Evolutionary conservation across 2,797 vertebrate genomes (phyloP).

Genomic region (Tangara arthus): DNA sequence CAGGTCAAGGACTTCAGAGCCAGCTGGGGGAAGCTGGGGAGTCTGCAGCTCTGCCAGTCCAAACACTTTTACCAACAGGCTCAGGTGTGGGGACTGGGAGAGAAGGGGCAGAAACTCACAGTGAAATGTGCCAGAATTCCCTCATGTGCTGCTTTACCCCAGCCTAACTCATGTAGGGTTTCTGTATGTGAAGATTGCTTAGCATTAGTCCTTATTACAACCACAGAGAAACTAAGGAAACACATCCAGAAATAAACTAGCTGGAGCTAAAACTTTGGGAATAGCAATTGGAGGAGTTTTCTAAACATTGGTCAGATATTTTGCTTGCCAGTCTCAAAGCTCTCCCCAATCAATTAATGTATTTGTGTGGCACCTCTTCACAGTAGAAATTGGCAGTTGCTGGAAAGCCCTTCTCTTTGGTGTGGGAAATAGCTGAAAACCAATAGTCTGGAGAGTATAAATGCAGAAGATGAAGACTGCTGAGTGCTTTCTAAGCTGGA

Average conservation of each 20-base stretch:
- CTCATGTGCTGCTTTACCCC: not conserved
- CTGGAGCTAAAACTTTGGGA: not conserved
- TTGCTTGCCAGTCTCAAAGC: not conserved
- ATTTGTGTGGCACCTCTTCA: not conserved
- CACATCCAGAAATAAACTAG: not conserved
- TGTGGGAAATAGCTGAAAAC: not conserved
- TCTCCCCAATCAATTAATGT: not conserved
- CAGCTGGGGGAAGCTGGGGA: not conserved
- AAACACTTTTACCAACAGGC: not conserved
- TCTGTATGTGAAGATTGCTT: not conserved
- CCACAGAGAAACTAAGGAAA: not conserved
- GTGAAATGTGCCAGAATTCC: not conserved
- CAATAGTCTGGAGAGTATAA: not conserved
- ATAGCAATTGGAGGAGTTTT: not conserved
- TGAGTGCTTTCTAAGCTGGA: not conserved
- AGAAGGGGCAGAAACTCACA: not conserved
- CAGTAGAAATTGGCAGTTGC: not conserved
- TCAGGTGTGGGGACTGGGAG: not conserved
- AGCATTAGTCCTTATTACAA: not conserved
- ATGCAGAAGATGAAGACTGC: not conserved
- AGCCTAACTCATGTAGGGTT: accelerated
- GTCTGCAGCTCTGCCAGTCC: not conserved
- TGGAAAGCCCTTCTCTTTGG: not conserved
- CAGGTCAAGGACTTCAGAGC: not conserved
- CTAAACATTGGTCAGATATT: not conserved